phyloP scores from a whole-genome alignment of 2,113 vertebrate genomes.

The Balaeniceps rex region DNA sequence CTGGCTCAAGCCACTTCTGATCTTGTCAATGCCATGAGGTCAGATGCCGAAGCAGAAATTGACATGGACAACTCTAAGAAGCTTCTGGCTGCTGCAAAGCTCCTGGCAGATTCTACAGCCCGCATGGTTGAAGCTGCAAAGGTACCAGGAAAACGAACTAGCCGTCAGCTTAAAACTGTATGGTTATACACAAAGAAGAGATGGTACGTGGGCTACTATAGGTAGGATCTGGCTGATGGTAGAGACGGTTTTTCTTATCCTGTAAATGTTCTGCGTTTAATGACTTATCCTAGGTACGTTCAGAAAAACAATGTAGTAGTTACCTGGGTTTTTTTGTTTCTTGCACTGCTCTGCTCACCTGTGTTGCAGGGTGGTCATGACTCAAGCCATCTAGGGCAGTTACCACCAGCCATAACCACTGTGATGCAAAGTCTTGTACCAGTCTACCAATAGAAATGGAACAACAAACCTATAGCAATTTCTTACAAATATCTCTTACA shows the following conservation, averaged over 20 bases:
- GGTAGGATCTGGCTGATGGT: not conserved
- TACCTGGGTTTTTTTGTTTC: not conserved
- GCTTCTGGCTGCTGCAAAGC: constrained; percentile 94
- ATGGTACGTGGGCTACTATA: not conserved
- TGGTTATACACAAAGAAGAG: not conserved
- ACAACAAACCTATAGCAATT: not conserved
- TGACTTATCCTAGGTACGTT: not conserved
- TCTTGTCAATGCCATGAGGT: constrained; percentile 96
- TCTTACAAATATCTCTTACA: not conserved
- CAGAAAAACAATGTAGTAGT: not conserved
- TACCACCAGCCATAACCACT: not conserved
- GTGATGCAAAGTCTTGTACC: not conserved
- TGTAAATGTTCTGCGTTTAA: not conserved
- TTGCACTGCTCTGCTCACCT: not conserved
- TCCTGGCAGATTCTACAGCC: constrained; percentile 95
- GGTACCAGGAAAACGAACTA: constrained; percentile 65
- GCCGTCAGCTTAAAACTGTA: not conserved
- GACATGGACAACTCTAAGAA: constrained; percentile 99
- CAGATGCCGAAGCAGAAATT: constrained; percentile 93
- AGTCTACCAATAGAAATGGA: not conserved
- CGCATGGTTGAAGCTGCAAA: constrained; percentile 99
- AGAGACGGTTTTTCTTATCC: not conserved
- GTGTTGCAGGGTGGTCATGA: not conserved
- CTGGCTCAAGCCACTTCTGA: constrained; percentile 97
- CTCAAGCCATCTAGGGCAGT: not conserved